Evolutionary conservation across 2,797 vertebrate genomes (phyloP), one percentile per base, ranked within the genome.

Genomic region (Falco concolor): DNA sequence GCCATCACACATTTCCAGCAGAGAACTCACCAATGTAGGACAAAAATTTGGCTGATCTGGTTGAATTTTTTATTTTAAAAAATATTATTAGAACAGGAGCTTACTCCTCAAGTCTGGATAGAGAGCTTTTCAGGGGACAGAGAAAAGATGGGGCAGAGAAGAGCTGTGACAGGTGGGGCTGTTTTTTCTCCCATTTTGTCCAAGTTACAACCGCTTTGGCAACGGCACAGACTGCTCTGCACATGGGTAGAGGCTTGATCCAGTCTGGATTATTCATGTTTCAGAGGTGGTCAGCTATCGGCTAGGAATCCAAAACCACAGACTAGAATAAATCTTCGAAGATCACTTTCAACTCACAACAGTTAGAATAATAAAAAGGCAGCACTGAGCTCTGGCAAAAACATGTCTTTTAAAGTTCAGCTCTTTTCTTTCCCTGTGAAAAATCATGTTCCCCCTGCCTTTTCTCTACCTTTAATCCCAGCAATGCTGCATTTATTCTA

Each of bases 401-500:
- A 21, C 9, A 6, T 63, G 53, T 60, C n/a, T 74, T 30, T 72
- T 32, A 34, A 74, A 79, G 34, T 6, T 54, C 60, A 73, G 22
- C 70, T 89, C 60, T 85, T 45, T 64, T 68, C 54, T 76, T 70
- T 67, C 60, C 68, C 60, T 25, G 5, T 87, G 84, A 89, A 77
- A 87, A 89, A 80, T 17, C 49, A 56, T 2, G 13, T 8, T 93
- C 24, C 14, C 20, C 17, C 64, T 63, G 30, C 11, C 44, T 83
- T 84, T 84, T 74, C 64, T 57, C 38, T 73, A 12, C 59, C 47
- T 89, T 59, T 49, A 77, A 91, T 89, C 74, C 49, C 84, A 73
- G 93, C 68, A 94, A 83, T 90, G 87, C 60, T 67, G 82, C 83
- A 82, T 95, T 95, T 77, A 93, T 84, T 94, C 81, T 73, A 90